These are phyloP conservation scores for Ivindomyrus marchei DNA, from an alignment of 2,113 vertebrate species.

Conservation along the genomic window DNA sequence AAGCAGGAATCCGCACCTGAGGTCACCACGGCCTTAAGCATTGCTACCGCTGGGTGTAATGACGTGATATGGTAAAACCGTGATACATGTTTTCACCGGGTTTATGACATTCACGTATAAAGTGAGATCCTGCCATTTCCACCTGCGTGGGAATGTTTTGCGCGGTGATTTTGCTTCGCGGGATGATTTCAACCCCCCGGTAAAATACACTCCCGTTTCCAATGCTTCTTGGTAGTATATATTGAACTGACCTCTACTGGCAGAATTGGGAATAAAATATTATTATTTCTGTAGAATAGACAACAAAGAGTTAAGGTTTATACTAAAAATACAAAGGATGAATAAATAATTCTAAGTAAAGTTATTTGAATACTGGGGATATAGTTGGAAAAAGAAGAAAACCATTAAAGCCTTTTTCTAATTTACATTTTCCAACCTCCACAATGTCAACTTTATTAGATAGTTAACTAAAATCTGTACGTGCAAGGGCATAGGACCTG, in stretches of 20 bases:
- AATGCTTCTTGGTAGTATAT: neutral
- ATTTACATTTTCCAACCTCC: neutral
- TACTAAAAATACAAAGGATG: neutral
- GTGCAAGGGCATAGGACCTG: neutral
- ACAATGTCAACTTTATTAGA: neutral
- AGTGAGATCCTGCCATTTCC: neutral
- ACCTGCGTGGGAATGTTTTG: neutral
- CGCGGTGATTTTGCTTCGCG: neutral
- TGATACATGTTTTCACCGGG: neutral
- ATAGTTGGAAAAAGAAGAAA: neutral
- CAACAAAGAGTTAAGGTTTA: neutral
- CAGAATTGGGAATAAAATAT: conserved; percentile 12
- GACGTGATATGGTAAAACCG: neutral
- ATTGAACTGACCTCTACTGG: conserved; percentile 24
- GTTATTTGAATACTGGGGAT: neutral
- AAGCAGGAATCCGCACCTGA: neutral
- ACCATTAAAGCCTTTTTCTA: neutral
- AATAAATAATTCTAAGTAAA: neutral
- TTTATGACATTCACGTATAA: neutral
- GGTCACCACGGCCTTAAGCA: neutral
- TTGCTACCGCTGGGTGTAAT: neutral
- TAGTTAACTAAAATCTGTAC: neutral
- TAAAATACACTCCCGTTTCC: neutral
- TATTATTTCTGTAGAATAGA: neutral
- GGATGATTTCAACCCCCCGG: no score